phyloP scores from a whole-genome alignment of 2,113 vertebrate genomes.

The Amphiprion ocellaris region DNA sequence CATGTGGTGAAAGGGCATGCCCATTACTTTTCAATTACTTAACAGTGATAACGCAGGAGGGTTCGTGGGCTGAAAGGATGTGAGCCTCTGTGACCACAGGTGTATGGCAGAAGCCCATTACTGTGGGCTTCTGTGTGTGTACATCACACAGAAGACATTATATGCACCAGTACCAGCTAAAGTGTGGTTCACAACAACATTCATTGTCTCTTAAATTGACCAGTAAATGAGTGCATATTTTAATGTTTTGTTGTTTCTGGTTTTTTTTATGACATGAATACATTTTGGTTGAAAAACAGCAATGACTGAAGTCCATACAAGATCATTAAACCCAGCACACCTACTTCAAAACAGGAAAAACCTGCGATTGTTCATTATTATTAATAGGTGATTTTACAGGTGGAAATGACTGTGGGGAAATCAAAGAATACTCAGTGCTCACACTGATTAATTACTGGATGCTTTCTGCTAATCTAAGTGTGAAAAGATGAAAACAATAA shows the following conservation, averaged over 20 bases:
- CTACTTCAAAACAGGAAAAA: no score
- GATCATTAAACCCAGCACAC: neutral
- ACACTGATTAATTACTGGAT: neutral
- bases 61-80: neutral
- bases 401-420: neutral
- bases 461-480: no score
- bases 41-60: slow-evolving; percentile 28
- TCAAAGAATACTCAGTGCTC: neutral
- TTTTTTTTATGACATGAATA: neutral
- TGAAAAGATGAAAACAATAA: no score
- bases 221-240: neutral
- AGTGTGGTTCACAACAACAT: neutral
- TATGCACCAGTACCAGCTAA: neutral
- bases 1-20: slow-evolving; percentile 26
- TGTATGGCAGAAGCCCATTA: neutral
- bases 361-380: neutral
- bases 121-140: neutral
- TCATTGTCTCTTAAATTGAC: neutral
- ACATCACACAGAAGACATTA: neutral
- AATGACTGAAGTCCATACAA: no score
- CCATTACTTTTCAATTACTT: slow-evolving; percentile 67
- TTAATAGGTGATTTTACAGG: neutral
- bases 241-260: neutral
- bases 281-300: no score
- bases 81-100: neutral